Conservation (phyloP, 2,888 invertebrate species). For the Watsonalla binaria region DNA sequence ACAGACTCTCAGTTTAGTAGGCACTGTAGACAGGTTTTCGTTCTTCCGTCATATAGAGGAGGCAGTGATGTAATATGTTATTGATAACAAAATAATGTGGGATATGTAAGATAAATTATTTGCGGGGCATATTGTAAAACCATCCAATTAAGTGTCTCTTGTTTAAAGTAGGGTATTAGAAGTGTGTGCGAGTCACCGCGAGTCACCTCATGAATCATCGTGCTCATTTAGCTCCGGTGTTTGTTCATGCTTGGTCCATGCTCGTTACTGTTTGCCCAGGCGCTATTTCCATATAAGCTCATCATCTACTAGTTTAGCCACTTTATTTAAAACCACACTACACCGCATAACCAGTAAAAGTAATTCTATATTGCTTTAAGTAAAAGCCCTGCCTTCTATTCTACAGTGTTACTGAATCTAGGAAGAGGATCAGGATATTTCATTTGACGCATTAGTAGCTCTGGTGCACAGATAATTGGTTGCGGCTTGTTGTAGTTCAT, state of each 20-base stretch:
- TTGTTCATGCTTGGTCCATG: slow-evolving; percentile 40
- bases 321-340: too few relatives aligned
- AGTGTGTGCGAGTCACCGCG: slow-evolving; percentile 5
- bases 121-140: neutral
- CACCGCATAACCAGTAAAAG: too few relatives aligned
- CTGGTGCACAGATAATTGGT: too few relatives aligned
- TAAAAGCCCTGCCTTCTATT: too few relatives aligned
- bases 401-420: too few relatives aligned
- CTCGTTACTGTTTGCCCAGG: slow-evolving; percentile 24
- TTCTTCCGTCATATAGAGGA: too few relatives aligned
- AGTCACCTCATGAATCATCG: slow-evolving; percentile 38
- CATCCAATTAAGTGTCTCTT: slow-evolving; percentile 5
- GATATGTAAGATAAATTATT: neutral
- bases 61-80: too few relatives aligned
- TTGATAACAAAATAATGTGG: neutral
- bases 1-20: neutral
- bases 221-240: slow-evolving; percentile 42
- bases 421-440: too few relatives aligned
- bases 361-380: too few relatives aligned
- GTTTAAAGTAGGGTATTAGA: neutral
- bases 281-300: slow-evolving; percentile 36
- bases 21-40: neutral
- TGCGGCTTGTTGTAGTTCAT: too few relatives aligned
- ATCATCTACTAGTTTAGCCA: slow-evolving; percentile 24
- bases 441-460: too few relatives aligned